Percentiles rank a stretch among this genome's conserved stretches.
These are phyloP conservation scores for Mesodorylaimus sp. DNA, from an alignment of 2,888 invertebrate species.

Conservation along the genomic window DNA sequence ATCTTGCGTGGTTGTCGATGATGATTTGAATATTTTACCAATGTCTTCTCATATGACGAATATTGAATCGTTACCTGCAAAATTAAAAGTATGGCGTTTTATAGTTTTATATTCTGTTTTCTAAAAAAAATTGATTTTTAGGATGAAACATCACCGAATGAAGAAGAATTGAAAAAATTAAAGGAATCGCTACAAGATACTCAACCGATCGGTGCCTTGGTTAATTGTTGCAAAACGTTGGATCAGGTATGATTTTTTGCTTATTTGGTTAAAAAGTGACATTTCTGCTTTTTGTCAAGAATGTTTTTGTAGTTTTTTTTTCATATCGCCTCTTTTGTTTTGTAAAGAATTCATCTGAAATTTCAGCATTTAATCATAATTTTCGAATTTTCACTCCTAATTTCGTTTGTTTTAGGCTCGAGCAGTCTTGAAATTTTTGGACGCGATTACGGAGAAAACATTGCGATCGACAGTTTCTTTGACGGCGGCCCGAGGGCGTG, in stretches of 20 bases:
- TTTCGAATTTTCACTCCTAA: conserved; percentile 3
- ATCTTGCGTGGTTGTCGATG: conserved; percentile 79
- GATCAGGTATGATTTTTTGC: conserved; percentile 48
- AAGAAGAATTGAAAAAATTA: conserved; percentile 49
- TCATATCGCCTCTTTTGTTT: no score
- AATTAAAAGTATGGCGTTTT: no score
- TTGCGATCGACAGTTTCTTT: conserved; percentile 71
- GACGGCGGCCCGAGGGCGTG: conserved; percentile 78
- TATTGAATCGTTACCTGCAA: conserved; percentile 47
- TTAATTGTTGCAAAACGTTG: conserved; percentile 70
- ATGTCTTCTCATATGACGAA: conserved; percentile 69
- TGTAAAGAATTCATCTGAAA: neutral
- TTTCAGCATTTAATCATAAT: neutral
- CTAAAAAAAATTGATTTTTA: no score
- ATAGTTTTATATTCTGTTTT: conserved; percentile 11
- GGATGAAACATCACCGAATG: conserved; percentile 30
- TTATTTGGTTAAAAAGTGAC: neutral
- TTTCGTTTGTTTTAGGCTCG: conserved; percentile 43
- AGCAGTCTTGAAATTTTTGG: conserved; percentile 73
- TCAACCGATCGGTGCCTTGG: conserved; percentile 70
- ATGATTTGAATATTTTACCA: conserved; percentile 72
- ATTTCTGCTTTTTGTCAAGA: conserved; percentile 1
- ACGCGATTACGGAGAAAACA: conserved; percentile 79
- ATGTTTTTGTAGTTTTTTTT: neutral
- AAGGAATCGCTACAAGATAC: conserved; percentile 68